A percentile compares a stretch with the other conserved stretches of the same genome.
Evolutionary conservation across 2,888 invertebrate genomes (phyloP).

Genomic region (Theretra japonica): DNA sequence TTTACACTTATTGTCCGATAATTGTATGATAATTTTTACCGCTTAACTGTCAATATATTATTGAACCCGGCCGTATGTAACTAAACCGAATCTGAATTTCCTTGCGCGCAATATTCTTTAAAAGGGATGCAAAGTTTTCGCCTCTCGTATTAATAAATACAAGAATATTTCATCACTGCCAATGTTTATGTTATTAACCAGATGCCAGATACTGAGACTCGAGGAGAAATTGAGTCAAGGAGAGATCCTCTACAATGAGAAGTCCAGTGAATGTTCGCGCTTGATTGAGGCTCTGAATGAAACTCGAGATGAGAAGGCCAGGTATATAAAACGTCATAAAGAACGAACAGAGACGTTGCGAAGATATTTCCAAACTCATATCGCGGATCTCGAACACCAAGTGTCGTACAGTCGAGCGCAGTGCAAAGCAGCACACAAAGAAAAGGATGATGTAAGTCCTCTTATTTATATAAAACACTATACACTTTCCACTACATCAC

Average conservation of each 20-base stretch:
- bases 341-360: slow-evolving; percentile 69
- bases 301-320: slow-evolving; percentile 56
- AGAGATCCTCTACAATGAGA: slow-evolving; percentile 62
- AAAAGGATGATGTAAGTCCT: slow-evolving; percentile 68
- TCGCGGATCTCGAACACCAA: slow-evolving; percentile 73
- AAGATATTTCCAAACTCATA: slow-evolving; percentile 67
- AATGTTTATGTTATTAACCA: slow-evolving; percentile 36
- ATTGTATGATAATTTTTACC: no score
- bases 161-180: no score
- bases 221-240: slow-evolving; percentile 67
- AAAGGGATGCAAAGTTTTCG: no score
- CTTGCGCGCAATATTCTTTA: no score
- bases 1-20: no score
- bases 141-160: no score
- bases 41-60: no score
- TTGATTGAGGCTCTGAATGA: slow-evolving; percentile 65
- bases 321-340: slow-evolving; percentile 59
- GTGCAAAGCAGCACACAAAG: slow-evolving; percentile 69
- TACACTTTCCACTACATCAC: background rate
- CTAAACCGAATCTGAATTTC: no score
- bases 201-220: slow-evolving; percentile 58
- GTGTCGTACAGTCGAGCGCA: slow-evolving; percentile 72
- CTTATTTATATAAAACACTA: background rate
- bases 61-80: no score
- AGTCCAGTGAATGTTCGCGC: slow-evolving; percentile 57